A percentile compares a stretch with the other conserved stretches of the same genome.
These are phyloP conservation scores for Matsumyia berberina DNA, from an alignment of 2,888 invertebrate genomes.

Conservation along the genomic window DNA sequence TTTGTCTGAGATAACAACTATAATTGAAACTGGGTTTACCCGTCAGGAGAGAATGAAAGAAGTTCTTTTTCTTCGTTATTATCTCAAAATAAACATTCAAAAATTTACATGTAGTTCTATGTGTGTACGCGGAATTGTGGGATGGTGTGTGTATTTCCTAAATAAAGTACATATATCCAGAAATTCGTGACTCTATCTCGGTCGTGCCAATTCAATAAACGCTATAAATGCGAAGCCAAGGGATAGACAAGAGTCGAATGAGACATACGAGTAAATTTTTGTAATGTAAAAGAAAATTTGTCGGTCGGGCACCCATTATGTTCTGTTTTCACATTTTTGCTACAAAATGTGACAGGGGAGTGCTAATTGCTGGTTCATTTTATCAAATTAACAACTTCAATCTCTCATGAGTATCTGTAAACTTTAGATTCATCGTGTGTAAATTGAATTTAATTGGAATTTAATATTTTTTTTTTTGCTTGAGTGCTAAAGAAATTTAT, in stretches of 20 bases:
- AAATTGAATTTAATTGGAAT: constrained; percentile 61
- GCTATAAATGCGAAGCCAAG: constrained; percentile 45
- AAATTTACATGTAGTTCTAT: constrained; percentile 55
- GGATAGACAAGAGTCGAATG: constrained; percentile 26
- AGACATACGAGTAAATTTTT: constrained; percentile 42
- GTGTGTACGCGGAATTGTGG: not conserved
- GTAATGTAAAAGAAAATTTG: constrained; percentile 44
- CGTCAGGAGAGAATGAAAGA: constrained; percentile 53
- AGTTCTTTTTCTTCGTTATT: constrained; percentile 56
- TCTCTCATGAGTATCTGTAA: constrained; percentile 67
- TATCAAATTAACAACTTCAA: constrained; percentile 75
- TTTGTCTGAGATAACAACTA: constrained; percentile 68
- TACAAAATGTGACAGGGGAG: constrained; percentile 71
- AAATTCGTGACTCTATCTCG: constrained; percentile 62
- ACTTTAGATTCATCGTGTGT: constrained; percentile 59
- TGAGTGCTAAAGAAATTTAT: constrained; percentile 35
- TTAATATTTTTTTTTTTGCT: constrained; percentile 47
- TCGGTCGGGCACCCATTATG: constrained; percentile 64
- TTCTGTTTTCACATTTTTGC: constrained; percentile 74
- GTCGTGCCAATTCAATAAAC: constrained; percentile 75
- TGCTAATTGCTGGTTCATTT: constrained; percentile 77
- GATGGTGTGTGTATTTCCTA: constrained; percentile 27
- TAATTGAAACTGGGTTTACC: constrained; percentile 62
- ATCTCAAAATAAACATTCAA: constrained; percentile 61
- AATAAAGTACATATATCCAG: constrained; percentile 12